A percentile compares a stretch with the other conserved stretches of the same genome.
Evolutionary conservation across 2,797 vertebrate species (phyloP).

Genomic region (Urophycis tenuis): DNA sequence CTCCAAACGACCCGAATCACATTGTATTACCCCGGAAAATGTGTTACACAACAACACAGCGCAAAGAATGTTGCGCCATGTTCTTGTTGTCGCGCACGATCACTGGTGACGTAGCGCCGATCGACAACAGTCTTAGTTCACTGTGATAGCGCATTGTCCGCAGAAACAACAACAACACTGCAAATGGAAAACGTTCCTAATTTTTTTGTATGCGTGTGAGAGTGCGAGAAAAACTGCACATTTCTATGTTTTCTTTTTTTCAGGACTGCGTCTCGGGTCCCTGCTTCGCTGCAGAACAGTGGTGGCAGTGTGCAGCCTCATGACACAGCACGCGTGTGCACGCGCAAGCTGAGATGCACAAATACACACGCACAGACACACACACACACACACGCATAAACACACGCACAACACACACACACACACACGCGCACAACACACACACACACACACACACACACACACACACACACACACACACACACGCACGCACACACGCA

Average conservation of each 20-base stretch:
- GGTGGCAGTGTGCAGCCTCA: constrained; percentile 48
- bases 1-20: background rate
- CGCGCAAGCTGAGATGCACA: background rate
- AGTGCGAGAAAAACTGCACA: constrained; percentile 1
- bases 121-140: background rate
- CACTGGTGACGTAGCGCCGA: background rate
- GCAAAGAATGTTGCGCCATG: background rate
- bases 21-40: background rate
- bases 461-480: constrained; percentile 5
- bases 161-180: background rate
- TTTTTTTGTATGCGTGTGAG: background rate
- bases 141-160: background rate
- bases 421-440: background rate
- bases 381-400: background rate
- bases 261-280: constrained; percentile 25
- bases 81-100: background rate
- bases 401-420: background rate
- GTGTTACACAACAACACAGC: background rate
- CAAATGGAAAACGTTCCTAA: background rate
- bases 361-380: background rate
- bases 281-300: constrained; percentile 47
- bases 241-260: background rate
- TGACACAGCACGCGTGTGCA: constrained; percentile 37
- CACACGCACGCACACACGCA: background rate
- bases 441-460: background rate